Percentiles rank a stretch among this genome's conserved stretches.
These are phyloP conservation scores for Thrips palmi DNA, from an alignment of 1,140 invertebrate genomes.

Conservation along the genomic window DNA sequence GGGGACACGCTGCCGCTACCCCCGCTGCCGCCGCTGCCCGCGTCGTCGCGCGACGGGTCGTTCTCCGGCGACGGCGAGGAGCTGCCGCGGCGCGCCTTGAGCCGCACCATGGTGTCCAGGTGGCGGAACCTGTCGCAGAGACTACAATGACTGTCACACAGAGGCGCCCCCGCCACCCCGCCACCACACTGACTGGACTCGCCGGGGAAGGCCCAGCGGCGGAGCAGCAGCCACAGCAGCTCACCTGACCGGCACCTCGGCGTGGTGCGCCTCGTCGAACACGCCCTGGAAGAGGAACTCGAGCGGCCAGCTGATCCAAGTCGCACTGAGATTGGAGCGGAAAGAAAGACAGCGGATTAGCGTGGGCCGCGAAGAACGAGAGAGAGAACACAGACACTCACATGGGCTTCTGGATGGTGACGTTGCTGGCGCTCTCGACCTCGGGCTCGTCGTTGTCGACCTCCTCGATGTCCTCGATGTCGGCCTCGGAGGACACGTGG, in stretches of 20 bases:
- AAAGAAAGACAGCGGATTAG: conserved; percentile 9
- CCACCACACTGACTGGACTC: too few species aligned
- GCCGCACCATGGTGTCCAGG: conserved; percentile 53
- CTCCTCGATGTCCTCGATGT: conserved; percentile 13
- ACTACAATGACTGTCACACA: too few species aligned
- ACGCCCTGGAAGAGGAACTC: conserved; percentile 68
- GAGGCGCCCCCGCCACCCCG: too few species aligned
- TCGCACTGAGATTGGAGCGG: too few species aligned
- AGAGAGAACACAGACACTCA: conserved; percentile 10
- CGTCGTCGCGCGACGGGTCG: not conserved
- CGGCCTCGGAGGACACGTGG: conserved; percentile 16
- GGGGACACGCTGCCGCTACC: conserved; percentile 1
- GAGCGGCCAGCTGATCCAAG: conserved; percentile 80
- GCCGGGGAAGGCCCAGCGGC: too few species aligned
- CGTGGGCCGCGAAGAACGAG: not conserved
- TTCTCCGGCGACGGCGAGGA: conserved; percentile 31
- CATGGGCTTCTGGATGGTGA: conserved; percentile 12
- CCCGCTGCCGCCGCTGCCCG: conserved; percentile 2
- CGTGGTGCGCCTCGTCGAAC: conserved; percentile 40
- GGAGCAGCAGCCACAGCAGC: too few species aligned
- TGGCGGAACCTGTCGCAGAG: conserved; percentile 46
- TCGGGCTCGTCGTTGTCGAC: conserved; percentile 14
- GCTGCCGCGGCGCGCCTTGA: conserved; percentile 33
- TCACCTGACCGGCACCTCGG: conserved; percentile 63
- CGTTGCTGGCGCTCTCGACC: not conserved